Conservation (phyloP, 2,797 vertebrate genomes). For the Enteromius afrohamiltoni region DNA sequence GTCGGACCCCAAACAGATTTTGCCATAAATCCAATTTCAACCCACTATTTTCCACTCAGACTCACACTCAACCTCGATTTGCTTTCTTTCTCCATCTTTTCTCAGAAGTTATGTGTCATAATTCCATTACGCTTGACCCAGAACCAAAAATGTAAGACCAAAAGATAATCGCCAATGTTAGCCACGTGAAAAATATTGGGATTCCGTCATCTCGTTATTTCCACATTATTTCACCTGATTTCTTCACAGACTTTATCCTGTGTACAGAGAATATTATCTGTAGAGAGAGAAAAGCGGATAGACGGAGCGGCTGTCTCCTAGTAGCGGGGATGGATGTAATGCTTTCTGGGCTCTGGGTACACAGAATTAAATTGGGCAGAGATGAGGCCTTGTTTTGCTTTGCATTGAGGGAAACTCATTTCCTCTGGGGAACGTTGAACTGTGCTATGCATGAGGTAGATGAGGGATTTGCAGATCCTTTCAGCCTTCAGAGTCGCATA, state of each 20-base stretch:
- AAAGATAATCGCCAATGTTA: neutral
- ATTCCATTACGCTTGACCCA: constrained; percentile 22
- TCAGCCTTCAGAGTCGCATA: constrained; percentile 28
- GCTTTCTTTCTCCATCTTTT: constrained; percentile 43
- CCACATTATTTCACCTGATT: constrained; percentile 37
- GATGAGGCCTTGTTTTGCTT: constrained; percentile 65
- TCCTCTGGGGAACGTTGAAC: constrained; percentile 61
- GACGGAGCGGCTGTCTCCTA: constrained; percentile 12
- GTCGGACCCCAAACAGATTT: constrained; percentile 74
- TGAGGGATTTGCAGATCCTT: constrained; percentile 44
- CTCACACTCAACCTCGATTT: constrained; percentile 28
- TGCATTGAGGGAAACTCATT: constrained; percentile 63
- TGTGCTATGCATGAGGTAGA: constrained; percentile 35
- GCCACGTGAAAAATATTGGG: constrained; percentile 24
- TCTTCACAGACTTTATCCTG: constrained; percentile 9
- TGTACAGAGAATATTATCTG: neutral
- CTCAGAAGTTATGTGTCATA: constrained; percentile 23
- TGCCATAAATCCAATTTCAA: constrained; percentile 70
- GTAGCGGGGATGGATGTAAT: constrained; percentile 25
- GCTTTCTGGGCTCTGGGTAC: constrained; percentile 46
- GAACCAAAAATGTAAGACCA: neutral
- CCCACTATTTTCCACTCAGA: constrained; percentile 44
- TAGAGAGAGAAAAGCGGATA: constrained; percentile 11
- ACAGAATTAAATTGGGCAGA: constrained; percentile 54
- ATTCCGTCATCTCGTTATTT: neutral